These are phyloP conservation scores for Tetragonisca angustula DNA, from an alignment of 2,888 invertebrate genomes.

Conservation along the genomic window DNA sequence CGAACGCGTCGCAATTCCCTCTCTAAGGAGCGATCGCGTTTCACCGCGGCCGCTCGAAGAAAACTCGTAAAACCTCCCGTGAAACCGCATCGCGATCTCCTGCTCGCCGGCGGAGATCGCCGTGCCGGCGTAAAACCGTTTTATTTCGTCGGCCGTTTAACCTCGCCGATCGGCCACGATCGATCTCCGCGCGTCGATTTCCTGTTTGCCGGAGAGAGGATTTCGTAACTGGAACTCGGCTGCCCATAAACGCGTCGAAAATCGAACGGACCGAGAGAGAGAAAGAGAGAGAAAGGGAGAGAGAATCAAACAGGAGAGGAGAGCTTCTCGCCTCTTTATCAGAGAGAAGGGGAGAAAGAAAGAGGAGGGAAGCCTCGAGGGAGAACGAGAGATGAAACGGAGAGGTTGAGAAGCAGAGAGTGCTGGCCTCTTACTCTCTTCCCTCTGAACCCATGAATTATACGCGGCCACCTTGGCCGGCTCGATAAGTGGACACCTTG, in stretches of 20 bases:
- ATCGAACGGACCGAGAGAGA: neutral
- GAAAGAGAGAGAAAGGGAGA: neutral
- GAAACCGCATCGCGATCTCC: conserved; percentile 40
- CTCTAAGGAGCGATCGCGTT: conserved; percentile 39
- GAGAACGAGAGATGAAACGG: neutral
- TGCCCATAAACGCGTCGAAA: neutral
- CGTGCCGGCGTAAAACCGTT: neutral
- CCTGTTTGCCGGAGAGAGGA: neutral
- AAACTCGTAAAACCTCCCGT: conserved; percentile 33
- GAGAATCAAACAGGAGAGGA: conserved; percentile 1
- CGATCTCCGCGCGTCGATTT: conserved; percentile 23
- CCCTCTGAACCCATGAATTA: conserved; percentile 20
- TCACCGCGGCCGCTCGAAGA: conserved; percentile 27
- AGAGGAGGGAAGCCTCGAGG: neutral
- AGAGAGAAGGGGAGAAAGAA: neutral
- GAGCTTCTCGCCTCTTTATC: neutral
- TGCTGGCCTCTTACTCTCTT: neutral
- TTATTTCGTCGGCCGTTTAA: conserved; percentile 24
- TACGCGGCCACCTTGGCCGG: conserved; percentile 36
- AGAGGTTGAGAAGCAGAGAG: neutral
- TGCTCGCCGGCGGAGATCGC: conserved; percentile 27
- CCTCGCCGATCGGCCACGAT: conserved; percentile 8
- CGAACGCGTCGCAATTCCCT: conserved; percentile 23
- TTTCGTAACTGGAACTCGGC: conserved; percentile 30
- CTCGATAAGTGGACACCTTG: conserved; percentile 48